Base-by-base conservation (phyloP, 2,113 vertebrate species). In the Archocentrus centrarchus region DNA sequence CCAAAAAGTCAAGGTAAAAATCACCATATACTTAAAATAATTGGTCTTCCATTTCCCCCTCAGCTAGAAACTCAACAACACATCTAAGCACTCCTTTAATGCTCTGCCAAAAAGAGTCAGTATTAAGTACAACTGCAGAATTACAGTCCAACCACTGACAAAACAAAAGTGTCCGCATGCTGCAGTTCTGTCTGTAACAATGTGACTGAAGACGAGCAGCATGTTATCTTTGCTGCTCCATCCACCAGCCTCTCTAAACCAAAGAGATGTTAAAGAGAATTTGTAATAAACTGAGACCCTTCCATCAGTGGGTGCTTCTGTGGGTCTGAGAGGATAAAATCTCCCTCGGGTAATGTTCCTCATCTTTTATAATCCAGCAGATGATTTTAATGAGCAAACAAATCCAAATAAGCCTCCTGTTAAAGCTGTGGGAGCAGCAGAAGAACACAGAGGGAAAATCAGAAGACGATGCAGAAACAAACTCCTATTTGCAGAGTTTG, bases 301-400 rank as follows among this genome's bases (percentile, higher is more conserved):
- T 70, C 44, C 24, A 53, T 70, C 66, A 50, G 44, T 70, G 24
- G 64, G 24, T 50, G 44, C 44, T 70, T 53, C 44, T 70, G 22
- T 50, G 64, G 41, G 41, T 70, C 64, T 70, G 44, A 70, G 44
- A 50, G 24, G 30, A 50, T 70, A 70, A 70, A 50, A 70, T 20
- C 66, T 53, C 44, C 44, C 66, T 70, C 3, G 10, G 66, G 66
- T 70, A 53, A 70, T 53, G 30, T 27, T 70, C 50, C 17, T 50
- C 63, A 4, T 44, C 24, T 30, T 70, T 53, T 70, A 53, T 17
- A 70, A 70, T 70, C 24, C 44, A 53, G 41, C 24, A 53, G 44
- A 70, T 53, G 24, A 70, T 30, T 70, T 70, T 70, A 70, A 70
- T 53, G 66, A 70, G 24, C 30, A 70, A 70, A 70, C 66, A 53